Conservation (phyloP, 2,113 vertebrate genomes). For the Glareola pratincola region DNA sequence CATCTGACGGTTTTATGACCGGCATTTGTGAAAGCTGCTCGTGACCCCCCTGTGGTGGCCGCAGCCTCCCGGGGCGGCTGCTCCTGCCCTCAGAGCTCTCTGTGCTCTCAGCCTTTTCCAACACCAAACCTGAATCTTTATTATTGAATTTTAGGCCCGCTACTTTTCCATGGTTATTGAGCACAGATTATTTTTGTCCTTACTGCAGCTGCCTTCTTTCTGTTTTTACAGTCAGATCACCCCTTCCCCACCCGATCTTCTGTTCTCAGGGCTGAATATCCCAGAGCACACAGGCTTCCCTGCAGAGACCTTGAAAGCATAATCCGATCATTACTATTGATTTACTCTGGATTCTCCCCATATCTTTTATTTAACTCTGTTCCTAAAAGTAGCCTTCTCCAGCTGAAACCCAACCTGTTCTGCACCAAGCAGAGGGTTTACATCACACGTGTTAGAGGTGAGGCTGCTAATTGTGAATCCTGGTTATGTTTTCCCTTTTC, state of each 20-base stretch:
- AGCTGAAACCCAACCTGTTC: background rate
- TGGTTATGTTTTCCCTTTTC: background rate
- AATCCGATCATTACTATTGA: background rate
- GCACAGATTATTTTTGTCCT: background rate
- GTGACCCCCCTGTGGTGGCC: background rate
- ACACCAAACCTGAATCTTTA: background rate
- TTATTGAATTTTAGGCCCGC: background rate
- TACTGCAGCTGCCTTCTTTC: background rate
- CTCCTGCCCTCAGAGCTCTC: background rate
- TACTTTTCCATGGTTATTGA: background rate
- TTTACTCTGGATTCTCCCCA: background rate
- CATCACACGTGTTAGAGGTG: background rate
- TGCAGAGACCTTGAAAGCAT: background rate
- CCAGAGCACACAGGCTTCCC: background rate
- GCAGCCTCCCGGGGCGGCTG: rapidly evolving
- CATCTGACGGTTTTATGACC: too few relatives aligned
- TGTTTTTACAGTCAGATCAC: background rate
- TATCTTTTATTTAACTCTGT: background rate
- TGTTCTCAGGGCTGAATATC: background rate
- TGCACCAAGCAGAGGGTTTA: rapidly evolving
- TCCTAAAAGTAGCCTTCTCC: background rate
- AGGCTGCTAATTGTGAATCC: background rate
- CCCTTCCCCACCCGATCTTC: background rate
- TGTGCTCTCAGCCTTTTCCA: background rate
- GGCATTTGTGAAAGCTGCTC: too few relatives aligned